Conservation (phyloP, 2,797 vertebrate genomes). For the Enoplosus armatus region DNA sequence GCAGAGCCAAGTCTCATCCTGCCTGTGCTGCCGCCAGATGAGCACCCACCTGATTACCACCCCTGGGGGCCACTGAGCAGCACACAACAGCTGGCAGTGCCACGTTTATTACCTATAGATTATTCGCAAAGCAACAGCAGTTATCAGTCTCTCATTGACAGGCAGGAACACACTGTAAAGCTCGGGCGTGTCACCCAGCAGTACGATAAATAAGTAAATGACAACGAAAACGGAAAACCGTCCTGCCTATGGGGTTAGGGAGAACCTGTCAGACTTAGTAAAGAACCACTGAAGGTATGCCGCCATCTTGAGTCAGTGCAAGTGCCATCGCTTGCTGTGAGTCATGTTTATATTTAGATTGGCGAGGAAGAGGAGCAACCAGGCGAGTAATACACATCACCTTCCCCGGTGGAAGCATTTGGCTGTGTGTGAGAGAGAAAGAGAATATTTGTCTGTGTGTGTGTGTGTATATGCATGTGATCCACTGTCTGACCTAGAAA, state of each 20-base stretch:
- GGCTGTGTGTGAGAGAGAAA: slow-evolving; percentile 62
- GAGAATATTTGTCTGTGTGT: slow-evolving; percentile 62
- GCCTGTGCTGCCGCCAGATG: slow-evolving; percentile 62
- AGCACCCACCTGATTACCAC: slow-evolving; percentile 71
- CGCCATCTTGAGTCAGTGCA: slow-evolving; percentile 73
- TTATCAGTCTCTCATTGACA: slow-evolving; percentile 51
- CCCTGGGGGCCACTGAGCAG: slow-evolving; percentile 47
- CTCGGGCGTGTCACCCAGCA: slow-evolving; percentile 12
- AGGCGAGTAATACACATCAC: slow-evolving; percentile 75
- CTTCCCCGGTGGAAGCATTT: slow-evolving; percentile 74
- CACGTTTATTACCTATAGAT: slow-evolving; percentile 70
- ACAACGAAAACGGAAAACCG: slow-evolving; percentile 7
- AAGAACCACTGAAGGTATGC: slow-evolving; percentile 63
- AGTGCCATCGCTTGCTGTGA: slow-evolving; percentile 58
- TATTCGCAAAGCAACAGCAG: slow-evolving; percentile 72
- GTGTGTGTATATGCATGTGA: slow-evolving; percentile 44
- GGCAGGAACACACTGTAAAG: slow-evolving; percentile 30
- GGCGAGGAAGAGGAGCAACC: slow-evolving; percentile 73
- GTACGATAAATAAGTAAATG: slow-evolving; percentile 12
- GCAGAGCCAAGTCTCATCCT: slow-evolving; percentile 52
- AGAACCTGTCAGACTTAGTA: slow-evolving; percentile 42
- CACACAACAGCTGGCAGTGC: slow-evolving; percentile 69
- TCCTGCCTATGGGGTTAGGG: background rate
- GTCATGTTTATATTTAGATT: slow-evolving; percentile 80
- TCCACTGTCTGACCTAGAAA: slow-evolving; percentile 86